Evolutionary conservation across 2,113 vertebrate species (phyloP), one percentile per base, ranked within the genome.

Genomic region (Ceratotherium simum): DNA sequence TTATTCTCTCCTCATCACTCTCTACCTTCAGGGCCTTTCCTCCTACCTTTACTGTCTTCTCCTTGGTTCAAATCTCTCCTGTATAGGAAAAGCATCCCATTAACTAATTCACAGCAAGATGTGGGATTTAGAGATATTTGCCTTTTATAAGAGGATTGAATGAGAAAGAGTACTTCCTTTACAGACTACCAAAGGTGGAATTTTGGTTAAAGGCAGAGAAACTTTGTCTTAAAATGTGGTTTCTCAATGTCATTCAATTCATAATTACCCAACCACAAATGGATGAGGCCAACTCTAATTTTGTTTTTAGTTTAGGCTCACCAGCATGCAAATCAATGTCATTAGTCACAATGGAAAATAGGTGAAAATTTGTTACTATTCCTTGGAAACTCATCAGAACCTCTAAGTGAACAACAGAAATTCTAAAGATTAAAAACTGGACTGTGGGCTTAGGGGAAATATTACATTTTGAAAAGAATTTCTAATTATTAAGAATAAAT

Each of bases 391-490:
- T 84, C 29, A 70, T 70, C 11, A 48, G 51, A 89, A 80, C 10
- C 33, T 1, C 2, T 36, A 31, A 27, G 42, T 88, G n/a, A 83
- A 89, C 4, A 94, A 29, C 9, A 65, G 25, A 39, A 72, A 81
- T 94, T 56, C 29, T 42, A 54, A 95, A 1, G 2, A 58, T 54
- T 84, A 75, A 70, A 88, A 88, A 65, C 8, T 58, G 13, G 3
- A 72, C 31, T 78, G 27, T 58, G 46, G 36, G 0, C 3, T 48
- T 94, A 23, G n/a, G 56, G 51, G 1, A 92, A 82, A 72, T 88
- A 76, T 0, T 85, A 25, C 1, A 69, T 76, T 95, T 93, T 90
- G 39, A 97, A 97, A 95, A 90, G 13, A 62, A 89, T 96, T 96
- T 95, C 16, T 90, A 65, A 80, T 95, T 94, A 82, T 18, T 80